Evolutionary conservation across 2,797 vertebrate genomes (phyloP).

Genomic region (Gambelia wislizenii): DNA sequence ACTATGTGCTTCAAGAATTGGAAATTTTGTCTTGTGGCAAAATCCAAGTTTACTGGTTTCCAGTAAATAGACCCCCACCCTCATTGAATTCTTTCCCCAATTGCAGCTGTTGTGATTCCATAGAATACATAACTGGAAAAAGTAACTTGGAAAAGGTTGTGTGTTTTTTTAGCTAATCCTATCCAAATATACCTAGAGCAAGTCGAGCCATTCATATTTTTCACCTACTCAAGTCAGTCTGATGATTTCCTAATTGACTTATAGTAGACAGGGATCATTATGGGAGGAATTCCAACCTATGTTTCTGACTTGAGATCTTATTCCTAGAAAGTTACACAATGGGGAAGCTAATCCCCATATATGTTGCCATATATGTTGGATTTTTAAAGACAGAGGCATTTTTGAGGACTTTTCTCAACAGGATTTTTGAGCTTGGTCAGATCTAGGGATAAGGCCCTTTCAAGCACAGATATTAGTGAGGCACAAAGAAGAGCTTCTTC

Average conservation of each 20-base stretch:
- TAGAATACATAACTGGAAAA: neutral
- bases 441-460: neutral
- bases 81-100: neutral
- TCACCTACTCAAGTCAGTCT: too few relatives aligned
- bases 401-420: neutral
- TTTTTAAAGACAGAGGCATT: neutral
- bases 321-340: neutral
- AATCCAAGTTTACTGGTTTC: neutral
- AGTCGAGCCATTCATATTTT: too few relatives aligned
- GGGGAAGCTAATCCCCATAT: neutral
- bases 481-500: too few relatives aligned
- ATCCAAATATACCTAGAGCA: neutral
- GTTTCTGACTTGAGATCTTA: neutral
- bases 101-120: neutral
- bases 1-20: neutral
- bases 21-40: neutral
- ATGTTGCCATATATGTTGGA: neutral
- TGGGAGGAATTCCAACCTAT: too few relatives aligned
- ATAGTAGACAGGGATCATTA: too few relatives aligned
- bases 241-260: too few relatives aligned
- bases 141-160: neutral
- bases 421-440: neutral
- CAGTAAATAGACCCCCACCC: too few relatives aligned
- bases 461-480: neutral
- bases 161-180: neutral